Evolutionary conservation across 2,888 invertebrate species (phyloP).

Genomic region (Caenorhabditis panamensis): DNA sequence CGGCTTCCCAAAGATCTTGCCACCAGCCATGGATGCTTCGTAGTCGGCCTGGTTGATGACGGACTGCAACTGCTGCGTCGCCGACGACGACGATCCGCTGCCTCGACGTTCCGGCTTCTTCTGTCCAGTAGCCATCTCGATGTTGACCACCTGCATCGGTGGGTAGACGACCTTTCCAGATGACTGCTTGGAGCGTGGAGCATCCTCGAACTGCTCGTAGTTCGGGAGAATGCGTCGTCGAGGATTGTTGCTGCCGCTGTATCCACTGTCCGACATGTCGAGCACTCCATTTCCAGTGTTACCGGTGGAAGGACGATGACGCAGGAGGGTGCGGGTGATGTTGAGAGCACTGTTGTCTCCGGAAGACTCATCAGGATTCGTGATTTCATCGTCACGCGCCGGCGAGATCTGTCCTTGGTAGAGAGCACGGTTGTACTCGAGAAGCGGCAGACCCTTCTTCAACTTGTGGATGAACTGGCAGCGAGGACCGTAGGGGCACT

Average conservation of each 20-base stretch:
- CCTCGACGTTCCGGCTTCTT: conserved; percentile 19
- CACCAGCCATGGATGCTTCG: conserved; percentile 49
- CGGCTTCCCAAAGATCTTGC: conserved; percentile 56
- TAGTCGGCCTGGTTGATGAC: conserved; percentile 57
- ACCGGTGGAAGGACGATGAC: conserved; percentile 8
- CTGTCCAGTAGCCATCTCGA: conserved; percentile 58
- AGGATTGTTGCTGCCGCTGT: conserved; percentile 15
- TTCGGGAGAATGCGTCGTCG: conserved; percentile 10
- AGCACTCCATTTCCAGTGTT: not conserved
- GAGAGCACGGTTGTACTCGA: conserved; percentile 69
- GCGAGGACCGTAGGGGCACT: conserved; percentile 71
- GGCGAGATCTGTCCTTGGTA: conserved; percentile 66
- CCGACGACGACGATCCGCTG: too few relatives aligned
- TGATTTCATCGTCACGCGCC: conserved; percentile 69
- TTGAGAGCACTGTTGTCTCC: conserved; percentile 23
- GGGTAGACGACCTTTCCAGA: conserved; percentile 42
- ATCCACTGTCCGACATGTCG: conserved; percentile 56
- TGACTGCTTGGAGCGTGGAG: not conserved
- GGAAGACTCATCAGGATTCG: conserved; percentile 56
- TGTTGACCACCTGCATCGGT: conserved; percentile 61
- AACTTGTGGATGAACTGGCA: conserved; percentile 74
- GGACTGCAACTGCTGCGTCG: too few relatives aligned
- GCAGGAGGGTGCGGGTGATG: conserved; percentile 15
- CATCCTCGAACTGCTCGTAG: conserved; percentile 12
- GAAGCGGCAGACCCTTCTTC: conserved; percentile 70